Evolutionary conservation across 2,797 vertebrate species (phyloP).

Genomic region (Acipenser oxyrinchus): DNA sequence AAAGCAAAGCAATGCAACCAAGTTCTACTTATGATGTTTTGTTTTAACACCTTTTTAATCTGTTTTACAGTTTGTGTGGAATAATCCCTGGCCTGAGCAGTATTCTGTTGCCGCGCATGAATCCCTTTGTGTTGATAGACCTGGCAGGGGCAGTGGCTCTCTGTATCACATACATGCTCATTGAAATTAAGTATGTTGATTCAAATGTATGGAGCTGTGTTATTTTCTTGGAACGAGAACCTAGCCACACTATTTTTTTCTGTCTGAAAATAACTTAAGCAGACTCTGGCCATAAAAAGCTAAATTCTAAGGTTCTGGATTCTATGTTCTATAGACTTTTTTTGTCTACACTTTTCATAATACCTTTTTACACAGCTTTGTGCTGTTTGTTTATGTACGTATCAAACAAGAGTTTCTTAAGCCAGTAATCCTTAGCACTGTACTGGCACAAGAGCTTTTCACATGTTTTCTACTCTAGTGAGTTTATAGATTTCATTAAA

Average conservation of each 20-base stretch:
- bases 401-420: not conserved
- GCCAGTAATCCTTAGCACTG: constrained; percentile 4
- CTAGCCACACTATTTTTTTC: too few species aligned
- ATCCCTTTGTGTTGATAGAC: constrained; percentile 93
- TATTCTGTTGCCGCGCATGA: constrained; percentile 91
- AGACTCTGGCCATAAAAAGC: too few species aligned
- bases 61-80: constrained; percentile 75
- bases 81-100: constrained; percentile 86
- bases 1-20: too few species aligned
- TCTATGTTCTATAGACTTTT: too few species aligned
- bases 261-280: too few species aligned
- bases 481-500: not conserved
- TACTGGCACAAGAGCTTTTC: not conserved
- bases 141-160: constrained; percentile 86
- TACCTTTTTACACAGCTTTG: too few species aligned
- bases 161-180: constrained; percentile 92
- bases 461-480: not conserved
- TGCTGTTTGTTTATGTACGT: not conserved
- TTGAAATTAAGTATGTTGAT: constrained; percentile 85
- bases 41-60: constrained; percentile 6
- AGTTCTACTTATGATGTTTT: too few species aligned
- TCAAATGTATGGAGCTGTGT: constrained; percentile 7
- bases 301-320: too few species aligned
- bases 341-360: too few species aligned
- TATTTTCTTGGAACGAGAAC: too few species aligned